Evolutionary conservation across 2,888 invertebrate species (phyloP).

Genomic region (Euplagia quadripunctaria): DNA sequence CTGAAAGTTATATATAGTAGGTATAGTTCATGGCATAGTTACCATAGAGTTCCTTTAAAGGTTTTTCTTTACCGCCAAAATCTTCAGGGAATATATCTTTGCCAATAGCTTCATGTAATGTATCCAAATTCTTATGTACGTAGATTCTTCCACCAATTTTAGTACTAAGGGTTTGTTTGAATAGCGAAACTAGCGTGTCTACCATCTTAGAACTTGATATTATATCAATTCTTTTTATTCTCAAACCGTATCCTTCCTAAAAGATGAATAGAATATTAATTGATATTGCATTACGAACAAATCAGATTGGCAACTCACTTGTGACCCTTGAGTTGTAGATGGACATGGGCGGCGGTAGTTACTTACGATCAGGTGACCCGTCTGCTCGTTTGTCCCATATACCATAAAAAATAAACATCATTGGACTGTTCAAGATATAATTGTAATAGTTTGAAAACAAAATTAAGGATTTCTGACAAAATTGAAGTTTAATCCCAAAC

Average conservation of each 20-base stretch:
- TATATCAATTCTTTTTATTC: constrained; percentile 67
- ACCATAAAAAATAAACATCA: too few relatives aligned
- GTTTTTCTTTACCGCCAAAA: constrained; percentile 66
- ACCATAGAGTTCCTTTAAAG: constrained; percentile 60
- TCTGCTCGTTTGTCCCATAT: too few relatives aligned
- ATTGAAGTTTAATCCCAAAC: too few relatives aligned
- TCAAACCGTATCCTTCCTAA: constrained; percentile 71
- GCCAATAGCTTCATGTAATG: constrained; percentile 55
- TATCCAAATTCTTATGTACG: constrained; percentile 56
- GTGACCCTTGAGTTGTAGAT: too few relatives aligned
- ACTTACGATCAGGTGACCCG: too few relatives aligned
- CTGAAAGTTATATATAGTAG: too few relatives aligned
- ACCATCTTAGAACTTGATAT: constrained; percentile 64
- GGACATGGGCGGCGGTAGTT: too few relatives aligned
- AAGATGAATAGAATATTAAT: constrained; percentile 31
- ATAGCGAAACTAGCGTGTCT: constrained; percentile 55
- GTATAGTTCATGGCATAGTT: neutral
- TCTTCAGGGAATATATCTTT: constrained; percentile 67
- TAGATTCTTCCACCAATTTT: constrained; percentile 64
- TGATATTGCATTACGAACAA: neutral
- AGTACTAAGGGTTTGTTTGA: constrained; percentile 64
- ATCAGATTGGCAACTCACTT: too few relatives aligned
- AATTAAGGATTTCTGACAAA: too few relatives aligned
- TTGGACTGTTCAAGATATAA: too few relatives aligned
- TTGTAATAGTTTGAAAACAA: too few relatives aligned